A percentile compares a stretch with the other conserved stretches of the same genome.
phyloP scores from a whole-genome alignment of 2,888 invertebrate genomes.

The Tetragnatha montana region DNA sequence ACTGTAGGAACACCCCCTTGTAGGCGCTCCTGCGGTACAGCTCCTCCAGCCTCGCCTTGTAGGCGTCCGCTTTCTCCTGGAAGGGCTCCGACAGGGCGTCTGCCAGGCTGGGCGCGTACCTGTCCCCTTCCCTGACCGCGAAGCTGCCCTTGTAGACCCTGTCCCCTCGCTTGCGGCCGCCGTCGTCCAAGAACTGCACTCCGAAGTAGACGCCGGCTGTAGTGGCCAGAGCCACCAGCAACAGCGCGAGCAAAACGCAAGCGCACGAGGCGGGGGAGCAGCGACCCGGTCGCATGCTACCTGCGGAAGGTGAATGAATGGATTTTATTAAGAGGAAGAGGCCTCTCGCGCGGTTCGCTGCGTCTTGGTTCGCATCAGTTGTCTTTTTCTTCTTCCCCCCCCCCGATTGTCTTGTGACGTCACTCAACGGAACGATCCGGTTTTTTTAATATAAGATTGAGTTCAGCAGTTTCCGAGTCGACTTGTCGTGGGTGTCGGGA shows the following conservation, averaged over 20 bases:
- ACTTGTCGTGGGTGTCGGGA: no score
- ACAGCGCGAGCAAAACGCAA: constrained; percentile 88
- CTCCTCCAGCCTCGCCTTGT: constrained; percentile 80
- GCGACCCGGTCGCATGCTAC: constrained; percentile 78
- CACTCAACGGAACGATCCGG: no score
- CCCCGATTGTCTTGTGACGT: no score
- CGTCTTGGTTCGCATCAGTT: no score
- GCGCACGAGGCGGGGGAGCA: constrained; percentile 91
- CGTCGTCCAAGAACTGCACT: constrained; percentile 79
- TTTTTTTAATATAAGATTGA: no score
- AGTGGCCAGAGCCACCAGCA: constrained; percentile 85
- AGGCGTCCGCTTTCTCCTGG: constrained; percentile 84
- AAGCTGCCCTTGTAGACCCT: constrained; percentile 89
- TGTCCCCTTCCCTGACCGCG: constrained; percentile 83
- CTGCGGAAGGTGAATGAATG: no score
- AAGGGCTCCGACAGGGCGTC: constrained; percentile 84
- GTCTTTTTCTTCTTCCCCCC: no score
- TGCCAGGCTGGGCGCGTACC: constrained; percentile 82
- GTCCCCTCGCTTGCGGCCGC: constrained; percentile 78
- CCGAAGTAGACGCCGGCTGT: constrained; percentile 82
- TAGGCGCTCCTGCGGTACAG: constrained; percentile 71
- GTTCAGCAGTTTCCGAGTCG: no score
- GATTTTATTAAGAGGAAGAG: no score
- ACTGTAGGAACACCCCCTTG: constrained; percentile 69
- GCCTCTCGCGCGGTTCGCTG: no score